A percentile compares a stretch with the other conserved stretches of the same genome.
phyloP scores from a whole-genome alignment of 1,140 invertebrate species.

The Delia radicum region DNA sequence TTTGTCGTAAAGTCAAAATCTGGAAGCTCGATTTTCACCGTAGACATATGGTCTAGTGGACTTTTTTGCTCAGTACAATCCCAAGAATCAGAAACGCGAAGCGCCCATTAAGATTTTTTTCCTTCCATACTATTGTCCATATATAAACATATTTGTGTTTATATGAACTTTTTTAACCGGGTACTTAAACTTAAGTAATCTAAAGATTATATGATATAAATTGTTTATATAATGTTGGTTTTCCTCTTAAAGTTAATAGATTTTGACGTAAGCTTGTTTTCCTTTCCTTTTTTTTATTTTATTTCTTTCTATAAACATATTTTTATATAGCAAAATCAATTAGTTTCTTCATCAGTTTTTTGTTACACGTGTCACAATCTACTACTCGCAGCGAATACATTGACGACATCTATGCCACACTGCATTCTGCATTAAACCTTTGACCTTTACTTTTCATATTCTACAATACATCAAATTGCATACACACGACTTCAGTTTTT shows the following conservation, averaged over 20 bases:
- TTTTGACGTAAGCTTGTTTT: background rate
- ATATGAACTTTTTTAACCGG: no score
- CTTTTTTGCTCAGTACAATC: no score
- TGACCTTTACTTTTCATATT: background rate
- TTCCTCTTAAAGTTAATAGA: background rate
- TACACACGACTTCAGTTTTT: background rate
- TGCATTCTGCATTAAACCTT: background rate
- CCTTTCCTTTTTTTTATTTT: background rate
- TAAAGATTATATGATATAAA: background rate
- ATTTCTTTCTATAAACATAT: background rate
- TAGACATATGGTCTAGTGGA: no score
- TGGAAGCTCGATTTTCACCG: no score
- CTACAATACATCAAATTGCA: slow-evolving; percentile 28
- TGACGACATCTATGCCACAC: background rate
- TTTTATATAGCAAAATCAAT: background rate
- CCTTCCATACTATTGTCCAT: no score
- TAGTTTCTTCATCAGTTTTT: background rate
- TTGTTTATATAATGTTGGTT: no score
- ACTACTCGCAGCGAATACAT: background rate
- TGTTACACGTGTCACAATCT: background rate
- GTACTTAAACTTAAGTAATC: background rate
- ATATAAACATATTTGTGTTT: no score
- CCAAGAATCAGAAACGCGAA: no score
- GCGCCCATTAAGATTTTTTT: no score
- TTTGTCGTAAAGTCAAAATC: no score